Base-by-base conservation (phyloP, 2,797 vertebrate genomes). In the Crossoptilon crossoptilon region DNA sequence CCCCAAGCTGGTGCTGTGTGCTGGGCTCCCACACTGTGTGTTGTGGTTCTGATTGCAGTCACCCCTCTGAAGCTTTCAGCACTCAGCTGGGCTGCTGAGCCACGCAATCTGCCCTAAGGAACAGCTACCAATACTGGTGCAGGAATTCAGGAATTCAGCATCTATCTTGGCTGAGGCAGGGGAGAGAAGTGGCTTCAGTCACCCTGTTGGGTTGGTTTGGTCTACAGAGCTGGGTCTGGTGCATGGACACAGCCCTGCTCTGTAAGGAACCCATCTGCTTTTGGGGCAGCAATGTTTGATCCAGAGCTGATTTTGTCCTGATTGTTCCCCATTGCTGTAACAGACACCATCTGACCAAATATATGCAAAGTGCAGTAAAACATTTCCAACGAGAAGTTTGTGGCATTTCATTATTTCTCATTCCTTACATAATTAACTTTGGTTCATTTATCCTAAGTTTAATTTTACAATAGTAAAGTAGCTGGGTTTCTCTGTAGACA, bases 1-100 rank as follows among this genome's bases (percentile, higher is more conserved):
- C 39, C 56, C 2, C 0, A 48, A n/a, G 53, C 5, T 22, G n/a
- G 19, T 60, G 41, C 68, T 49, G 0, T 2, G 1, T 56, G 10
- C 35, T 15, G 41, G 56, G 66, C 69, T 18, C 37, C 51, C 21
- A n/a, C 15, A 14, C 37, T 37, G 15, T 31, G 31, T 18, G 3
- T 14, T 27, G 68, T 10, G 51, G 53, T 33, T 6, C 0, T 14
- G 33, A 14, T 16, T n/a, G 14, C 26, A 41, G n/a, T 6, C n/a
- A 27, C 11, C 33, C 33, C 22, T n/a, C 68, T n/a, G 44, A 37
- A 49, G 51, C 11, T 19, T 41, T 12, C 78, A 88, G 46, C 62
- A 6, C 24, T 35, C 43, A 44, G 64, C 37, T 22, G 31, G 19
- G 33, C 49, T 51, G 12, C 41, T 24, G 51, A 64, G 23, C 51